Evolutionary conservation across 2,888 invertebrate species (phyloP), one percentile per base, ranked within the genome.

Genomic region (Drosophila maculinotata): DNA sequence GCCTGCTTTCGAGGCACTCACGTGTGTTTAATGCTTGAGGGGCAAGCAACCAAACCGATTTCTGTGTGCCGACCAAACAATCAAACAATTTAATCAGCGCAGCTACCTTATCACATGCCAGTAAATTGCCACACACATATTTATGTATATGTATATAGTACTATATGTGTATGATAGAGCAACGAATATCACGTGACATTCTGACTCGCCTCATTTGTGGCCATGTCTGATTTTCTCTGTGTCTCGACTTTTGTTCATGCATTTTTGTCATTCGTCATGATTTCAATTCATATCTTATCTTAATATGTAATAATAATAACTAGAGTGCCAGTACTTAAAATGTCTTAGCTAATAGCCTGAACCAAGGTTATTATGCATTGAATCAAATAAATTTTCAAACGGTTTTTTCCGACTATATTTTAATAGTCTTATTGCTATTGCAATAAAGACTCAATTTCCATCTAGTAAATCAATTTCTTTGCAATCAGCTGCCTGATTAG

Each of bases 71-170:
- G 64, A 59, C 68, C 69, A 76, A 65, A 69, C 69, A 79, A 74
- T 84, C 69, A 76, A 65, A 69, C 69, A 79, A 74, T 84, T 72
- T 82, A 84, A 82, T 79, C 82, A 68, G 59, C 56, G 26, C 36
- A 53, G 38, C 49, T 17, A 23, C n/a, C 74, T 68, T 80, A 82
- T 83, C 84, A 45, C 15, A 44, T 39, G 8, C 33, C 52, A 31
- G 35, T 69, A 62, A 75, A 83, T 80, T 80, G 75, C 80, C 78
- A 65, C 78, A 75, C 59, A 54, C 41, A 57, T 25, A 45, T 23
- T 28, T 33, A 35, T 38, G 17, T 26, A 35, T n/a, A 54, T 20
- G 3, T 25, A 25, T 6, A n/a, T 9, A 28, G 2, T n/a, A n/a
- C n/a, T n/a, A n/a, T 20, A 2, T 20, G 20, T 20, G 20, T 20